phyloP scores from a whole-genome alignment of 2,888 invertebrate species.

The Trichopoda pennipes region DNA sequence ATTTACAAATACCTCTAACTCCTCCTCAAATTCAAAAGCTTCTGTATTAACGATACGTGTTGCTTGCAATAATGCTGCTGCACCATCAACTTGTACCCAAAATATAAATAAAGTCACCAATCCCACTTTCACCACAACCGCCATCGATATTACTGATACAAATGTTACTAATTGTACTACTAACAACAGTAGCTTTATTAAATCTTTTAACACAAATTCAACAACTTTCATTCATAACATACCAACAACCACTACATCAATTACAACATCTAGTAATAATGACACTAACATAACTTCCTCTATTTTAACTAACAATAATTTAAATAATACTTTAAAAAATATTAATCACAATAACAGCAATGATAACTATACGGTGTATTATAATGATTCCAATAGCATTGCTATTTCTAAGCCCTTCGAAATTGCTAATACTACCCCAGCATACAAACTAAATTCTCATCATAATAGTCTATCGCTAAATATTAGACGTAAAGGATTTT shows the following conservation, averaged over 20 bases:
- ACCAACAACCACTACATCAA: conserved; percentile 34
- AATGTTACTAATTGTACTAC: conserved; percentile 41
- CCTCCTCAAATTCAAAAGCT: conserved; percentile 59
- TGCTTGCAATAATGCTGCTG: conserved; percentile 64
- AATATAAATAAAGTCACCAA: conserved; percentile 50
- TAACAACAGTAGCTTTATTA: conserved; percentile 56
- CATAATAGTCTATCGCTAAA: conserved; percentile 68
- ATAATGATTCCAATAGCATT: conserved; percentile 49
- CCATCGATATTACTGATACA: conserved; percentile 26
- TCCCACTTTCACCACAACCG: conserved; percentile 44
- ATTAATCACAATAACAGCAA: conserved; percentile 27
- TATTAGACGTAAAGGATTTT: conserved; percentile 76
- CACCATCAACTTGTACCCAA: conserved; percentile 57
- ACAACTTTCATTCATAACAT: conserved; percentile 47
- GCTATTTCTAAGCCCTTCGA: conserved; percentile 49
- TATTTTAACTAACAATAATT: conserved; percentile 53
- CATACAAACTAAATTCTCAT: conserved; percentile 54
- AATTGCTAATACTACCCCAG: conserved; percentile 26
- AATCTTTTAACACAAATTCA: conserved; percentile 57
- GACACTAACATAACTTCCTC: conserved; percentile 54
- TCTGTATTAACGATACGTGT: conserved; percentile 66
- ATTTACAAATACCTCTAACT: conserved; percentile 54
- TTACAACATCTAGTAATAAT: conserved; percentile 44
- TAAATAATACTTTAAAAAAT: conserved; percentile 65
- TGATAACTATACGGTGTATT: conserved; percentile 50